phyloP scores from a whole-genome alignment of 2,888 invertebrate species.

The Pterobdella sp. region DNA sequence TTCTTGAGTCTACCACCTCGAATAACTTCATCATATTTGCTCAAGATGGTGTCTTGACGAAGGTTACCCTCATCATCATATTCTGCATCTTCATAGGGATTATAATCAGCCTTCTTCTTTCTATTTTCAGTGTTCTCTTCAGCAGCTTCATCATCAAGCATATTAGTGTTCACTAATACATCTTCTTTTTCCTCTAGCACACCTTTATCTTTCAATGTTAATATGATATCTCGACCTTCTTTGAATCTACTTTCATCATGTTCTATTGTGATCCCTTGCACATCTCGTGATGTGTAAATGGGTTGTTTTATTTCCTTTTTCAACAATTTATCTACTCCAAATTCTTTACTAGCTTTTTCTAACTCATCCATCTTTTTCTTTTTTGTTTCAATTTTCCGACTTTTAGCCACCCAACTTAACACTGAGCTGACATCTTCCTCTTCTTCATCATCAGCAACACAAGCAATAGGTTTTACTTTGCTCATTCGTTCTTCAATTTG shows the following conservation, averaged over 20 bases:
- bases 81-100: constrained; percentile 72
- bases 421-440: constrained; percentile 62
- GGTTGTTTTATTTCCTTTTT: constrained; percentile 62
- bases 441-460: constrained; percentile 55
- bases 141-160: constrained; percentile 51
- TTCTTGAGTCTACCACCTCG: constrained; percentile 60
- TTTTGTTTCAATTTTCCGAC: constrained; percentile 66
- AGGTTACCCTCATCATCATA: constrained; percentile 56
- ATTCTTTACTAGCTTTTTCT: constrained; percentile 85
- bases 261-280: constrained; percentile 75
- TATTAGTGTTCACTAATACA: constrained; percentile 66
- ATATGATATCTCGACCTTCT: constrained; percentile 75
- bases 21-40: constrained; percentile 91
- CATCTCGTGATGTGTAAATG: constrained; percentile 62
- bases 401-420: constrained; percentile 72
- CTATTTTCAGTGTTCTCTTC: constrained; percentile 69
- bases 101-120: constrained; percentile 66
- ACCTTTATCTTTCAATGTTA: constrained; percentile 84
- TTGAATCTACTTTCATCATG: constrained; percentile 64
- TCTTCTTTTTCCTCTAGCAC: constrained; percentile 79
- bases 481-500: constrained; percentile 63
- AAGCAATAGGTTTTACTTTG: constrained; percentile 48
- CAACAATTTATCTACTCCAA: constrained; percentile 78
- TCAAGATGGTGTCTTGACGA: constrained; percentile 62
- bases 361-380: constrained; percentile 76